Conservation (phyloP, 2,888 invertebrate species). For the Pocota personata region DNA sequence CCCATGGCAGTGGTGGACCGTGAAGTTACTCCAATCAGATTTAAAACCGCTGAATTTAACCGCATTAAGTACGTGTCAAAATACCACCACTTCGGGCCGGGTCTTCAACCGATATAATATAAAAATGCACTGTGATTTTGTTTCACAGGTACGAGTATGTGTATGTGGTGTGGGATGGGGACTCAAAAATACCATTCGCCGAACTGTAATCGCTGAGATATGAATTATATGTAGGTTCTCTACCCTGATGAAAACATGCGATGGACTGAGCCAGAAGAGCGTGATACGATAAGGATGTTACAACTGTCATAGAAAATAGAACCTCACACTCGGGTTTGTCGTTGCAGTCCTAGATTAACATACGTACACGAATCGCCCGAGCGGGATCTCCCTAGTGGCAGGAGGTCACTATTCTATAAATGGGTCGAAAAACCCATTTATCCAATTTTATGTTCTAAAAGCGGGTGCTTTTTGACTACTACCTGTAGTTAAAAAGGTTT, state of each 20-base stretch:
- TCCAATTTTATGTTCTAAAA: too few relatives aligned
- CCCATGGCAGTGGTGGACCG: conserved; percentile 65
- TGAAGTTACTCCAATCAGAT: conserved; percentile 71
- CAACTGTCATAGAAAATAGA: not conserved
- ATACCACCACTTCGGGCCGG: conserved; percentile 54
- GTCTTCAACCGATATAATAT: conserved; percentile 11
- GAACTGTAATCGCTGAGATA: not conserved
- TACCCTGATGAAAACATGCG: not conserved
- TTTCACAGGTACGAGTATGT: not conserved
- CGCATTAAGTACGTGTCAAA: conserved; percentile 74
- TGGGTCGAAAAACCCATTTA: too few relatives aligned
- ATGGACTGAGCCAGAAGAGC: not conserved
- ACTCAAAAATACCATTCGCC: not conserved
- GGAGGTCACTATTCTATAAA: too few relatives aligned
- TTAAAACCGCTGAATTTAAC: conserved; percentile 73
- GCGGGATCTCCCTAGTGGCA: too few relatives aligned
- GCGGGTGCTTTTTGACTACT: too few relatives aligned
- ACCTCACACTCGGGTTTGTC: too few relatives aligned
- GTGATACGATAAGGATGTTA: not conserved
- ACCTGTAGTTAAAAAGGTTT: too few relatives aligned
- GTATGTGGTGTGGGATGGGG: not conserved
- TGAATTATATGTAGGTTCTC: not conserved
- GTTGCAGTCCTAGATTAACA: too few relatives aligned
- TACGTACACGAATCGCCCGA: too few relatives aligned
- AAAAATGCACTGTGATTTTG: conserved; percentile 19